These are phyloP conservation scores for Chorisops tibialis DNA, from an alignment of 2,888 invertebrate species.

Conservation along the genomic window DNA sequence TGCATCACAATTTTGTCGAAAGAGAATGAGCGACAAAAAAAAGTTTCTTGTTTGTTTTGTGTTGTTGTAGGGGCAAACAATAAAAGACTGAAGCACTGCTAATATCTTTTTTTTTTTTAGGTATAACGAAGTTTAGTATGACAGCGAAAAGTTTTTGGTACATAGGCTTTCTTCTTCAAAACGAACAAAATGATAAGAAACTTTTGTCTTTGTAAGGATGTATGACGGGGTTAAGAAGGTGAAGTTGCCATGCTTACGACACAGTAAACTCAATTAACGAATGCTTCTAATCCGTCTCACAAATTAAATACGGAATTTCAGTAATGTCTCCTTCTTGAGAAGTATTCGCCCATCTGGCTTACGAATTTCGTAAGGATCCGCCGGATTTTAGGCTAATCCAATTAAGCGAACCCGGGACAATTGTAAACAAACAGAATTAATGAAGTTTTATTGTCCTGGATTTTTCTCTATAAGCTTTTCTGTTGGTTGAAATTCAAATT, in stretches of 20 bases:
- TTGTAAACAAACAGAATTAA: conserved; percentile 25
- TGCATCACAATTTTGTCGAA: conserved; percentile 16
- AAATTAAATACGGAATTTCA: conserved; percentile 15
- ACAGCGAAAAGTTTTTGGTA: too few relatives aligned
- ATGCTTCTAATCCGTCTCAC: conserved; percentile 18
- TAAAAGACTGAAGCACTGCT: conserved; percentile 11
- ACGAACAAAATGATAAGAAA: conserved; percentile 13
- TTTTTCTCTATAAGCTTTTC: neutral
- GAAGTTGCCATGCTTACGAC: neutral
- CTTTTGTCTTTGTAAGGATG: neutral
- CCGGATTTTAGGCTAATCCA: conserved; percentile 21
- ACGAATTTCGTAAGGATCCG: neutral
- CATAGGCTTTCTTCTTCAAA: neutral
- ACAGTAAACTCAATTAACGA: conserved; percentile 22
- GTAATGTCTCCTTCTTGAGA: neutral
- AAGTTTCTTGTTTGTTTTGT: conserved; percentile 16
- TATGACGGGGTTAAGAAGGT: neutral
- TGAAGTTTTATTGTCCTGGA: conserved; percentile 21
- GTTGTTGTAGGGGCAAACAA: conserved; percentile 5
- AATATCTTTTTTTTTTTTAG: too few relatives aligned
- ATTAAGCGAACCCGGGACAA: conserved; percentile 21
- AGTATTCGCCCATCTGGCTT: neutral
- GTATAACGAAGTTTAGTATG: too few relatives aligned
- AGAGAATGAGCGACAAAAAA: too few relatives aligned
- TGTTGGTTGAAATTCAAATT: neutral